Evolutionary conservation across 2,797 vertebrate species (phyloP), one percentile per base, ranked within the genome.

Genomic region (Amblyraja radiata): DNA sequence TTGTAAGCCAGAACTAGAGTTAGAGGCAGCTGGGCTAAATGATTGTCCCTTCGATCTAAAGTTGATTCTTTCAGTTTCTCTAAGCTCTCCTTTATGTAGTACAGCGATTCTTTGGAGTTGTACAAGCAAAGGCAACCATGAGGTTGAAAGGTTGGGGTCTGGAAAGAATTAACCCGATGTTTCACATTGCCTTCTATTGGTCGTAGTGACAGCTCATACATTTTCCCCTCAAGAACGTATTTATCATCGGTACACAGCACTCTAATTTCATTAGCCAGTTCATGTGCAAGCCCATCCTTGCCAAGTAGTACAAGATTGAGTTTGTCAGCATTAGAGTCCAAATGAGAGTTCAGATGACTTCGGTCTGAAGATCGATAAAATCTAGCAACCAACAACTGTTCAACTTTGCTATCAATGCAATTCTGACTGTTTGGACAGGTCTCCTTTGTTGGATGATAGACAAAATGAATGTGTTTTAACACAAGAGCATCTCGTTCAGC

Each of bases 151-250:
- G 98, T 99, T 3, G 98, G 97, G 0, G 98, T 99, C 93, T 99
- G 98, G 95, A 99, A 99, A 73, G 98, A 97, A 95, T 99, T 99
- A 86, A 99, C 99, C 0, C 98, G 98, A 93, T 99, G 97, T 90
- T 98, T 97, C 0, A 99, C 98, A 0, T 99, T 99, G 79, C 99
- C 99, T 94, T 99, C 99, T n/a, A 99, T 99, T 0, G 99, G 99
- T 93, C 99, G 95, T 93, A 99, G 95, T 16, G 97, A 95, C 94
- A 99, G 95, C 95, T 99, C 99, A 65, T 99, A 99, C 96, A 98
- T 97, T 95, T 97, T 99, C 10, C 99, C 98, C 80, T 99, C 99
- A 54, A 99, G 95, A 93, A 98, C 96, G 46, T 98, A 99, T 93
- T 97, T 97, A 95, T 99, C 99, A 4, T 99, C 99, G 93, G 97